Evolutionary conservation across 2,888 invertebrate genomes (phyloP).

Genomic region (Eupeodes luniger): DNA sequence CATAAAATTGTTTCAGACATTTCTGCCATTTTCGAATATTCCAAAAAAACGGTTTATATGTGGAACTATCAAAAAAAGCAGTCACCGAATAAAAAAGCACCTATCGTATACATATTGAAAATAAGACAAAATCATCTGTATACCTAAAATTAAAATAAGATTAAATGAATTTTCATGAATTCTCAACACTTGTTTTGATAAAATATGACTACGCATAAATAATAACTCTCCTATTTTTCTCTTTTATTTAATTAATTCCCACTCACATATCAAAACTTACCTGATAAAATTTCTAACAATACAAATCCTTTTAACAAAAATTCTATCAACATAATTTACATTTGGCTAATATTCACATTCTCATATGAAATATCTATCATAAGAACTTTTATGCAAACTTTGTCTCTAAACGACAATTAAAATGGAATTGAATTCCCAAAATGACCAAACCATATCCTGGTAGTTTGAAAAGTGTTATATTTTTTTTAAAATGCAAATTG

Average conservation of each 20-base stretch:
- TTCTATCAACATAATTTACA: not conserved
- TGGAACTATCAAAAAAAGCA: too few species aligned
- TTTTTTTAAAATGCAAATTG: not conserved
- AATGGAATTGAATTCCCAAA: slow-evolving; percentile 2
- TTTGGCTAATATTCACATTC: not conserved
- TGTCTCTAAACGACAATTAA: not conserved
- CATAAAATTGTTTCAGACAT: too few species aligned
- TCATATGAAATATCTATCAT: slow-evolving; percentile 10
- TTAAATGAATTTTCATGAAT: too few species aligned
- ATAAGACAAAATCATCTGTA: too few species aligned
- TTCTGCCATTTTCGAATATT: too few species aligned
- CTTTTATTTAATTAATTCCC: not conserved
- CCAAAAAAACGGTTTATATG: too few species aligned
- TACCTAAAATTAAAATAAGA: too few species aligned
- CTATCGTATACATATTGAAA: too few species aligned
- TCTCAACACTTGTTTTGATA: not conserved
- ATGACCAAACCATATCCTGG: not conserved
- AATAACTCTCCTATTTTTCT: not conserved
- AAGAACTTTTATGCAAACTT: not conserved
- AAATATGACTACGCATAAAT: not conserved
- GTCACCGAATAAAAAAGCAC: too few species aligned
- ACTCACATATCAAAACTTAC: not conserved
- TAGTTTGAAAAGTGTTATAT: not conserved
- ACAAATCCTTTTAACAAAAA: not conserved
- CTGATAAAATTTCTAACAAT: not conserved